phyloP scores from a whole-genome alignment of 2,797 vertebrate species.

The Sarcophilus harrisii region DNA sequence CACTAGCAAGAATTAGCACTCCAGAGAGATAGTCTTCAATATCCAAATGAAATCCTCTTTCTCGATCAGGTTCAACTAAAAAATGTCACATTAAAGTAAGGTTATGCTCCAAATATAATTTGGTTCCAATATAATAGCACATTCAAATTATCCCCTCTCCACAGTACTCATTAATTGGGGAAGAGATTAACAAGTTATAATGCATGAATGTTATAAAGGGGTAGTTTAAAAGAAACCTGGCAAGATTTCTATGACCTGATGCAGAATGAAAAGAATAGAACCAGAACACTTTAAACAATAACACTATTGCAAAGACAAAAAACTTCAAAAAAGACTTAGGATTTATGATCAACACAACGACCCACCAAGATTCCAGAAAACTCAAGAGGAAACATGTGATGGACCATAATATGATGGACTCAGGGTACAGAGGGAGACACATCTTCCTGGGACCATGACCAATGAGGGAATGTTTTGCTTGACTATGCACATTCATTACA shows the following conservation, averaged over 20 bases:
- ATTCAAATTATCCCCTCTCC: not conserved
- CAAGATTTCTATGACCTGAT: not conserved
- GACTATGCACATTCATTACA: not conserved
- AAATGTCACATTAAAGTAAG: conserved; percentile 61
- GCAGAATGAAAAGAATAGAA: not conserved
- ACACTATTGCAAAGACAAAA: not conserved
- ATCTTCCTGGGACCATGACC: not conserved
- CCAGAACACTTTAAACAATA: not conserved
- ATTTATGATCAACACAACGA: not conserved
- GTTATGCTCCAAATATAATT: conserved; percentile 32
- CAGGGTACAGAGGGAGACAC: not conserved
- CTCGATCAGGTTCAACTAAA: conserved; percentile 93
- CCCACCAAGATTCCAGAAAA: not conserved
- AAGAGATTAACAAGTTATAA: not conserved
- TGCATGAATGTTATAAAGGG: not conserved
- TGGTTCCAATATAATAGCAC: not conserved
- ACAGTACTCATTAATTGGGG: not conserved
- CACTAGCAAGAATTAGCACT: conserved; percentile 95
- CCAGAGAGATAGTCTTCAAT: conserved; percentile 98
- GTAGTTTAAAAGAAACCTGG: not conserved
- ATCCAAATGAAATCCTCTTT: conserved; percentile 97
- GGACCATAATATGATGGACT: not conserved
- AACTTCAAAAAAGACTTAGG: not conserved
- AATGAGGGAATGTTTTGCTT: not conserved
- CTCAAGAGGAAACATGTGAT: not conserved